These are phyloP conservation scores for Pardalotus punctatus DNA, from an alignment of 2,113 vertebrate genomes.

Conservation along the genomic window DNA sequence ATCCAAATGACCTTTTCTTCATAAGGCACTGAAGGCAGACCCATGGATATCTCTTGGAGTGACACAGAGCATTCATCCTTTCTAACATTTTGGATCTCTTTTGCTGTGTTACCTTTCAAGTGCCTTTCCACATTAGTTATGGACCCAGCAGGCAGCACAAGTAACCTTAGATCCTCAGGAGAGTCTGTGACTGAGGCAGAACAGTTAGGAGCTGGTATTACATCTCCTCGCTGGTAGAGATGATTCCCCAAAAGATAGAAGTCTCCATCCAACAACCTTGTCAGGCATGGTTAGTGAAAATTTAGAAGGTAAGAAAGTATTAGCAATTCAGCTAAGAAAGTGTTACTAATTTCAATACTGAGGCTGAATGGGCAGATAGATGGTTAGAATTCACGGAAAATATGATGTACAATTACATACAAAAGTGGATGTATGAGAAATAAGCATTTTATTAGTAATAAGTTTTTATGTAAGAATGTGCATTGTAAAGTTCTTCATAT, in stretches of 20 bases:
- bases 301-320: neutral
- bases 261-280: neutral
- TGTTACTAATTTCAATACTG: neutral
- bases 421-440: neutral
- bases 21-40: neutral
- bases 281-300: neutral
- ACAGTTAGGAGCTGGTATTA: rapidly evolving
- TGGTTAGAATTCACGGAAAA: neutral
- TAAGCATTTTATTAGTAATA: neutral
- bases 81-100: neutral
- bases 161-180: neutral
- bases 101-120: neutral
- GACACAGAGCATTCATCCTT: neutral
- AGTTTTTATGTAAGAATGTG: rapidly evolving
- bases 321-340: neutral
- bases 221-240: neutral
- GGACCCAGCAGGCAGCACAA: too few relatives aligned
- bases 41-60: neutral
- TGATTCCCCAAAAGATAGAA: neutral
- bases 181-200: neutral
- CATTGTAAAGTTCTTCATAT: neutral
- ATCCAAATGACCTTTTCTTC: neutral
- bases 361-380: neutral
- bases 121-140: neutral
- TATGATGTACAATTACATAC: neutral